Conservation (phyloP, 2,888 invertebrate species). For the Acrobasis suavella region DNA sequence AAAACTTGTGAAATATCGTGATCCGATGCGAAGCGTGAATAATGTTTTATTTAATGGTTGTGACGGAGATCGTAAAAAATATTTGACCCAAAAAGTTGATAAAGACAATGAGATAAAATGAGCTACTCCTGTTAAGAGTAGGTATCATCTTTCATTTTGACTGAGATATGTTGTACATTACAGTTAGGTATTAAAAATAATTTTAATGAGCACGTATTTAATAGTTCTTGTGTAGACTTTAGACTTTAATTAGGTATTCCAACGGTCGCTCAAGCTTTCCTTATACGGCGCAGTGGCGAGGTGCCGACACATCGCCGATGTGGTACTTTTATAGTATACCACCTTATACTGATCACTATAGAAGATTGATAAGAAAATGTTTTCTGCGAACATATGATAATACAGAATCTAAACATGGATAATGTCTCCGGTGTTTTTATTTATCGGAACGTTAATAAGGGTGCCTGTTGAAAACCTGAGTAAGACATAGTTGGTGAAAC, state of each 20-base stretch:
- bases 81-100: slow-evolving; percentile 15
- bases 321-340: slow-evolving; percentile 46
- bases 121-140: neutral
- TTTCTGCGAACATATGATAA: slow-evolving; percentile 34
- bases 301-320: slow-evolving; percentile 41
- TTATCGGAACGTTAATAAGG: slow-evolving; percentile 25
- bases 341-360: slow-evolving; percentile 41
- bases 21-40: slow-evolving; percentile 14
- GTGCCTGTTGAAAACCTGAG: slow-evolving; percentile 21
- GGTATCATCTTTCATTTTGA: neutral
- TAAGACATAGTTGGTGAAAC: slow-evolving; percentile 24
- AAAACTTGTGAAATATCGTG: slow-evolving; percentile 16
- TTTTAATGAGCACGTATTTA: slow-evolving; percentile 57
- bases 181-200: slow-evolving; percentile 46
- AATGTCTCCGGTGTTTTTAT: slow-evolving; percentile 18
- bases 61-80: slow-evolving; percentile 11
- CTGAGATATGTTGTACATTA: neutral
- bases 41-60: slow-evolving; percentile 3
- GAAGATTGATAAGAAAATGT: slow-evolving; percentile 36
- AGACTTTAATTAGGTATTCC: slow-evolving; percentile 59
- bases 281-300: slow-evolving; percentile 58
- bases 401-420: slow-evolving; percentile 24
- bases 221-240: slow-evolving; percentile 48
- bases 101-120: slow-evolving; percentile 8
- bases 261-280: slow-evolving; percentile 48